Conservation (phyloP, 2,888 invertebrate genomes). For the Cerceris rybyensis region DNA sequence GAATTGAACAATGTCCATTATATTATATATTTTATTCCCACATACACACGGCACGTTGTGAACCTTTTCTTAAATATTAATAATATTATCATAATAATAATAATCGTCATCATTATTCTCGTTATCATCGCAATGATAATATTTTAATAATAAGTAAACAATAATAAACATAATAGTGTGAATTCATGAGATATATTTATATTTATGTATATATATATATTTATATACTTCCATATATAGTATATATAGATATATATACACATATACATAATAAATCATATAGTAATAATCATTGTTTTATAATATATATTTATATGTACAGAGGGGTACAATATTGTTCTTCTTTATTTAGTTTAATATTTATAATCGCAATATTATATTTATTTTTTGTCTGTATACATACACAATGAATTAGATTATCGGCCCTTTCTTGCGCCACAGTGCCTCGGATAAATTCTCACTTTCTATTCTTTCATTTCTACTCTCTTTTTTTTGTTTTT, state of each 20-base stretch:
- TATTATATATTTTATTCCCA: constrained; percentile 91
- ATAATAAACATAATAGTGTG: constrained; percentile 78
- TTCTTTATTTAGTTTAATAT: constrained; percentile 78
- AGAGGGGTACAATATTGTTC: constrained; percentile 81
- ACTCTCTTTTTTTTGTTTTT: constrained; percentile 48
- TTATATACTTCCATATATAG: constrained; percentile 41
- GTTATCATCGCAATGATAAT: constrained; percentile 70
- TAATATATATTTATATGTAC: constrained; percentile 81
- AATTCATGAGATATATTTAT: constrained; percentile 77
- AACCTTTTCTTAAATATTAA: constrained; percentile 91
- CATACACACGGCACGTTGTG: constrained; percentile 96
- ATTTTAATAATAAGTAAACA: constrained; percentile 75
- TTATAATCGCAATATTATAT: constrained; percentile 81
- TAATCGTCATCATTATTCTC: constrained; percentile 72
- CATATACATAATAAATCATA: constrained; percentile 77
- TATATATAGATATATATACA: constrained; percentile 62
- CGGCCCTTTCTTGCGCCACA: constrained; percentile 72
- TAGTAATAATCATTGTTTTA: constrained; percentile 80
- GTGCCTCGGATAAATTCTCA: constrained; percentile 63
- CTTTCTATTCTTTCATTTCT: constrained; percentile 61
- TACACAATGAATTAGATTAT: constrained; percentile 81
- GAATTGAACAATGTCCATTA: constrained; percentile 94
- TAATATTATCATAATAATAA: constrained; percentile 80
- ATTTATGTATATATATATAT: constrained; percentile 72
- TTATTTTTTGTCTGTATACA: constrained; percentile 80